phyloP scores from a whole-genome alignment of 1,140 invertebrate genomes.

The Trichomalopsis sarcophagae region DNA sequence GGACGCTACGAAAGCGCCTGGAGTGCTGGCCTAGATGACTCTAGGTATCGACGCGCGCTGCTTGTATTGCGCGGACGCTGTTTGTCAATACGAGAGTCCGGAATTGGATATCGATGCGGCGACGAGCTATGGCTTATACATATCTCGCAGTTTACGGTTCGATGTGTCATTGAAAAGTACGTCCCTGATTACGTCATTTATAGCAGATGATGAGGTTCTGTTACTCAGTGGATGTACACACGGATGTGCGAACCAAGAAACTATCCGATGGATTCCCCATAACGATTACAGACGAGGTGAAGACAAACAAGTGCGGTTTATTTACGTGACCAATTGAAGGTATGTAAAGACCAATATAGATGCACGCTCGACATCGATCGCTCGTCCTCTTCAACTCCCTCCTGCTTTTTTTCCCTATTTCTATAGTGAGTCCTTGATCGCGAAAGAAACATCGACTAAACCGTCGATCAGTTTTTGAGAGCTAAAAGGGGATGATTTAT shows the following conservation, averaged over 20 bases:
- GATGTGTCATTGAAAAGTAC: neutral
- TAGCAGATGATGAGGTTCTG: too few species aligned
- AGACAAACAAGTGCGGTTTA: constrained; percentile 26
- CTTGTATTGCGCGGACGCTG: neutral
- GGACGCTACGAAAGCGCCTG: neutral
- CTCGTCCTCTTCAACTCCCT: neutral
- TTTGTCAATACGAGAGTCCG: neutral
- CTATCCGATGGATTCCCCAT: neutral
- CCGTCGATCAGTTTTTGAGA: neutral
- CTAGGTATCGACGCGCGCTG: neutral
- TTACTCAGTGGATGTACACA: too few species aligned
- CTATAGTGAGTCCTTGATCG: too few species aligned
- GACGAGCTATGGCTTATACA: neutral
- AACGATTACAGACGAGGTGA: constrained; percentile 26
- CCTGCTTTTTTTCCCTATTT: neutral
- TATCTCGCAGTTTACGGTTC: neutral
- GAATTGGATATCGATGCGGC: neutral
- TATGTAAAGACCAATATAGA: neutral
- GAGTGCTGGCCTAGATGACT: neutral
- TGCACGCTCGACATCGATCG: neutral
- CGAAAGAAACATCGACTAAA: neutral
- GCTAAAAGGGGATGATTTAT: constrained; percentile 6
- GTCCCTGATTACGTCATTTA: too few species aligned
- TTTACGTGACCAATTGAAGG: constrained; percentile 30
- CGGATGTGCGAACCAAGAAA: too few species aligned